Base-by-base conservation (phyloP, 2,888 invertebrate genomes). In the Chymomyza amoena region DNA sequence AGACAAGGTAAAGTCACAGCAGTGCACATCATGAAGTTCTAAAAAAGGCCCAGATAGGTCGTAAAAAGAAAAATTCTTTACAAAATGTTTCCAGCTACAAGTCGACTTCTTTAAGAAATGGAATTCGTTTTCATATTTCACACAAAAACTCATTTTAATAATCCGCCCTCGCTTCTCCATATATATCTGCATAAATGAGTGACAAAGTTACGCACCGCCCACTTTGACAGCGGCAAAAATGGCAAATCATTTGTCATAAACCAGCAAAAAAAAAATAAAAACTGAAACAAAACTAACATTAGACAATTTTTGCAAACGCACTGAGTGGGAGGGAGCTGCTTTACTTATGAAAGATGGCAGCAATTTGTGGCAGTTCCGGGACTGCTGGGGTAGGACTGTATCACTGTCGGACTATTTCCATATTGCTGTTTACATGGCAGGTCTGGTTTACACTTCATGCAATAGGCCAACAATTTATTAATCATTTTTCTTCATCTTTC, bases 241-340 rank as follows among this genome's bases (percentile, higher is more conserved):
- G 66, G 70, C 75, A 70, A 73, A 76, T 66, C 71, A 85, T 83
- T 80, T 73, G 69, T 85, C 74, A 85, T 68, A 71, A 5, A 32
- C 9, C 5, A 54, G 54, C 9, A 54, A 54, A 54, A 18, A 52
- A 52, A 52, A 54, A 45, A 45, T 13, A 13, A 13, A 45, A 45
- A 45, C 39, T 45, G 39, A 45, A 45, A 45, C 39, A 45, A 45
- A 45, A 45, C 39, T 45, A 45, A 45, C 39, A 45, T 45, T 45
- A 45, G 39, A 45, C 39, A 45, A 45, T 45, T 45, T 45, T 45
- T 45, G 39, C 39, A 45, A 45, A 13, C 39, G 39, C 39, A 45
- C 39, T 10, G 13, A 45, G 39, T 45, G 39, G 39, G 13, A 45
- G 39, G 39, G 13, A 45, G 13, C 13, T 45, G 39, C 39, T 13